Percentiles rank a stretch among this genome's conserved stretches.
Conservation (phyloP, 1,140 invertebrate species). For the Drosophila tropicalis region DNA sequence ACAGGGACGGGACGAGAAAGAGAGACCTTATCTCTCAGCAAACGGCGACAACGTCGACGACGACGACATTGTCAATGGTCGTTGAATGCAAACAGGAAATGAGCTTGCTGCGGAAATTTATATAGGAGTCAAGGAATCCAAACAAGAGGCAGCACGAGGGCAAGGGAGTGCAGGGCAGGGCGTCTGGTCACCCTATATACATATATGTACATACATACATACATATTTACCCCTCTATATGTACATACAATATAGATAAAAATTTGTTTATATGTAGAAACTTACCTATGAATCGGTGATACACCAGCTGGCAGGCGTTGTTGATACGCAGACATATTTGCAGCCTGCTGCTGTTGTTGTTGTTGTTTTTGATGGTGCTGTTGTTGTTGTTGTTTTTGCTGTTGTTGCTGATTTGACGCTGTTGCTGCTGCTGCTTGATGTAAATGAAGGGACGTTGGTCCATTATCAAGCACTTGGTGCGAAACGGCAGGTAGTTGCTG, state of each 20-base stretch:
- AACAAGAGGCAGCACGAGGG: background rate
- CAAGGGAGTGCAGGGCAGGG: background rate
- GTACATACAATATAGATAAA: no score
- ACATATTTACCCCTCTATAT: background rate
- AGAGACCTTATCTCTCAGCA: conserved; percentile 3
- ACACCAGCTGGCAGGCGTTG: conserved; percentile 77
- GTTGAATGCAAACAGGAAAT: conserved; percentile 68
- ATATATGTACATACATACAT: background rate
- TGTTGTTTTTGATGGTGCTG: conserved; percentile 56
- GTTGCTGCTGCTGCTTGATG: conserved; percentile 65
- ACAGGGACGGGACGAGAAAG: background rate
- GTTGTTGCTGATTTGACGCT: conserved; percentile 66
- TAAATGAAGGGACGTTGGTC: conserved; percentile 78
- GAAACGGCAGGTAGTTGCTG: conserved; percentile 64
- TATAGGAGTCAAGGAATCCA: background rate
- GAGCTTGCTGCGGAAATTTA: conserved; percentile 60
- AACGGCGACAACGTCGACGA: background rate
- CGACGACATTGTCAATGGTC: conserved; percentile 34
- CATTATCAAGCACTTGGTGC: conserved; percentile 78
- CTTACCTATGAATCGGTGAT: conserved; percentile 82
- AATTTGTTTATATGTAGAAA: conserved; percentile 24
- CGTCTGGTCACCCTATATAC: background rate
- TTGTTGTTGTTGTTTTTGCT: conserved; percentile 51
- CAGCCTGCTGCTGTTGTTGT: conserved; percentile 61
- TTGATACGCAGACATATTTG: conserved; percentile 82